Evolutionary conservation across 1,140 invertebrate species (phyloP).

Genomic region (Trypoxylus dichotomus): DNA sequence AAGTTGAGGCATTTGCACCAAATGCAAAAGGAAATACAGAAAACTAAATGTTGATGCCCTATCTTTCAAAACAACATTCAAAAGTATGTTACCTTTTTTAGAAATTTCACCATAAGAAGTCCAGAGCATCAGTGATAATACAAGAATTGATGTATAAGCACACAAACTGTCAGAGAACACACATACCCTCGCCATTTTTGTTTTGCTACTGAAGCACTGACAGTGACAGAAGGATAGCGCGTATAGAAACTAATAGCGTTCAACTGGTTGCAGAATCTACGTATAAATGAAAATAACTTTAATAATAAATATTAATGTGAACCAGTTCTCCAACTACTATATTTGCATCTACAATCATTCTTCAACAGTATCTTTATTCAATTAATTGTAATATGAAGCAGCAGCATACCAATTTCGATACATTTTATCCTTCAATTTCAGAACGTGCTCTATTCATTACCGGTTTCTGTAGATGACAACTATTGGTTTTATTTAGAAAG

Average conservation of each 20-base stretch:
- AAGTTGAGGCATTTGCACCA: background rate
- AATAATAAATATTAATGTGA: background rate
- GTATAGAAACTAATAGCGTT: background rate
- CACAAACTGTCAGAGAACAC: slow-evolving; percentile 1
- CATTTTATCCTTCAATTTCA: background rate
- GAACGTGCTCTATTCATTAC: background rate
- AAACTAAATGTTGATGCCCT: background rate
- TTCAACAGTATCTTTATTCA: background rate
- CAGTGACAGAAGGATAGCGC: background rate
- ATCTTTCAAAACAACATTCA: background rate
- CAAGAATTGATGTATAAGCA: background rate
- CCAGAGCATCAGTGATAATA: background rate
- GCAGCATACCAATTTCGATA: background rate
- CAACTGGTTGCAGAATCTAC: background rate
- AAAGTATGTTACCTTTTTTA: slow-evolving; percentile 1
- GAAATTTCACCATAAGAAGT: background rate
- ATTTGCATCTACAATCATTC: background rate
- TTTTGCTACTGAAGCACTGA: slow-evolving; percentile 13
- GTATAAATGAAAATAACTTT: background rate
- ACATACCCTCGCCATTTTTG: slow-evolving; percentile 17
- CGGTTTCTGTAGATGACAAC: background rate
- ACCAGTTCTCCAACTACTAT: no score
- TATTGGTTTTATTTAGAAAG: background rate
- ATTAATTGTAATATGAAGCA: background rate
- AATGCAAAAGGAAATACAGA: background rate